These are phyloP conservation scores for Nothobranchius kuhntae DNA, from an alignment of 2,113 vertebrate genomes.

Conservation along the genomic window DNA sequence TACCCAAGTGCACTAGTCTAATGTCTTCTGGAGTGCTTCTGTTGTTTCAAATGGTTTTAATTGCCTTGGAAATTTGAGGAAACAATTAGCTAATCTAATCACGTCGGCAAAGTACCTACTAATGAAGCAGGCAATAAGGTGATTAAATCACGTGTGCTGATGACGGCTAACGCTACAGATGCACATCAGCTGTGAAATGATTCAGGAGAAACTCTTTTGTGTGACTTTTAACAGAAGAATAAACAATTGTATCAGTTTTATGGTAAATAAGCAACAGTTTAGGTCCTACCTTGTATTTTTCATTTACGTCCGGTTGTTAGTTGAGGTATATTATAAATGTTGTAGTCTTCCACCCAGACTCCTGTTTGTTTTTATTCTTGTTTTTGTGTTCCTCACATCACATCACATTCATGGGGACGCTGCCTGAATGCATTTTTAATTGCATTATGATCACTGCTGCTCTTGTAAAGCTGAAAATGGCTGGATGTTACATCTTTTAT, in stretches of 20 bases:
- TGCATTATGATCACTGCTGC: conserved; percentile 56
- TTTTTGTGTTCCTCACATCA: conserved; percentile 16
- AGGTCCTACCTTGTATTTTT: not conserved
- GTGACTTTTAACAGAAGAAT: no score
- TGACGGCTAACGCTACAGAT: no score
- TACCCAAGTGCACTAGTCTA: not conserved
- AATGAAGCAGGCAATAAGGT: conserved; percentile 23
- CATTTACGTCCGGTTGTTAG: not conserved
- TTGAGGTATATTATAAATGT: not conserved
- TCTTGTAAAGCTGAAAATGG: conserved; percentile 42
- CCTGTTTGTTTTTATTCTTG: not conserved
- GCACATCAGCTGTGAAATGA: conserved; percentile 35
- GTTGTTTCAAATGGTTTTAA: conserved; percentile 30
- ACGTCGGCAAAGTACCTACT: conserved; percentile 21
- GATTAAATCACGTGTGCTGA: conserved; percentile 20
- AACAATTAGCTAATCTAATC: conserved; percentile 18
- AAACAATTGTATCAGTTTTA: no score
- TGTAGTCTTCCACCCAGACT: not conserved
- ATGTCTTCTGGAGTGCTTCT: conserved; percentile 3
- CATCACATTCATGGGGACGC: conserved; percentile 13
- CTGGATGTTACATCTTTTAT: conserved; percentile 38
- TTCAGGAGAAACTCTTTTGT: not conserved
- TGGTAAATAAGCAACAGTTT: not conserved
- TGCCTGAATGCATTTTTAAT: conserved; percentile 63
- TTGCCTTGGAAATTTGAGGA: conserved; percentile 20